A percentile compares a stretch with the other conserved stretches of the same genome.
These are phyloP conservation scores for Anseranas semipalmata DNA, from an alignment of 2,113 vertebrate species.

Conservation along the genomic window DNA sequence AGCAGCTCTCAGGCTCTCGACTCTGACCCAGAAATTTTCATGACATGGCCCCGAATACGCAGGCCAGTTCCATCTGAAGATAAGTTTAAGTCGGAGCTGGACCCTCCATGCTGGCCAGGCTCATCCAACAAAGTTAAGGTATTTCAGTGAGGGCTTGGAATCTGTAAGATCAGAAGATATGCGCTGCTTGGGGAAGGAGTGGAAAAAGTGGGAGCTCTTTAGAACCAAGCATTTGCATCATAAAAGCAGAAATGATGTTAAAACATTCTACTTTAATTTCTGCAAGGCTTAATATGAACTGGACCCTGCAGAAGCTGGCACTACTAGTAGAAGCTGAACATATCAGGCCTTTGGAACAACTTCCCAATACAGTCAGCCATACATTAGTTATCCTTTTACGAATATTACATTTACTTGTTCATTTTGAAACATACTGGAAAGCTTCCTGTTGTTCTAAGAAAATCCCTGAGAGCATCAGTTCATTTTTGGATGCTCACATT, in stretches of 20 bases:
- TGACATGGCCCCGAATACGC: background rate
- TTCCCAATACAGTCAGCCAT: background rate
- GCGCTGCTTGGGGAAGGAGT: background rate
- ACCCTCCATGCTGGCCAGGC: background rate
- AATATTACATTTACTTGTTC: background rate
- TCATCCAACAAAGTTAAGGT: background rate
- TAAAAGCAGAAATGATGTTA: background rate
- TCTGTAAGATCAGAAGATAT: background rate
- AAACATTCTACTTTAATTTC: background rate
- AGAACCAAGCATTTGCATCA: background rate
- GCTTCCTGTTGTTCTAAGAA: background rate
- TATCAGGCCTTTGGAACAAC: background rate
- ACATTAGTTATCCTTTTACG: background rate
- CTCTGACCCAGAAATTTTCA: background rate
- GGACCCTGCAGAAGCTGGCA: background rate
- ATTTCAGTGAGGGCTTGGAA: background rate
- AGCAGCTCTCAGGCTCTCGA: background rate
- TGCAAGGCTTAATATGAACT: background rate
- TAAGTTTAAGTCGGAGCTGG: background rate
- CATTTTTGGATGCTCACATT: background rate
- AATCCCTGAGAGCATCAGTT: fast-evolving
- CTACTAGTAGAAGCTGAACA: background rate
- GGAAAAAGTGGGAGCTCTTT: background rate
- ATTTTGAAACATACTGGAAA: background rate
- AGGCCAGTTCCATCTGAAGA: background rate